These are phyloP conservation scores for Buathra laborator DNA, from an alignment of 2,888 invertebrate species.

Conservation along the genomic window DNA sequence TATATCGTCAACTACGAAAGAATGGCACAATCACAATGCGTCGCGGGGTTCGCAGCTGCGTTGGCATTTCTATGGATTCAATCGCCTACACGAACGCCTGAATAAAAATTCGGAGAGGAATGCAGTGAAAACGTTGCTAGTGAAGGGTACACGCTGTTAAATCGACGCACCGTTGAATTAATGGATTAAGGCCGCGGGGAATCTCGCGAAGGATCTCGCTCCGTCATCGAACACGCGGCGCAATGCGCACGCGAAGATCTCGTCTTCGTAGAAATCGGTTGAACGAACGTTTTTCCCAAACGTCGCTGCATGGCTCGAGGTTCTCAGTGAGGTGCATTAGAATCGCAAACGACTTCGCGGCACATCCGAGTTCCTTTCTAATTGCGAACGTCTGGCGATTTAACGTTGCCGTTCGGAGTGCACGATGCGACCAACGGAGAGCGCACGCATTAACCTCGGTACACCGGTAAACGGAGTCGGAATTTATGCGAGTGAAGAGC, in stretches of 20 bases:
- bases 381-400: conserved; percentile 58
- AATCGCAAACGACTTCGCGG: not conserved
- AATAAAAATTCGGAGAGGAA: conserved; percentile 10
- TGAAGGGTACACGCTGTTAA: conserved; percentile 1
- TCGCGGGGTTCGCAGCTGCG: not conserved
- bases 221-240: conserved; percentile 12
- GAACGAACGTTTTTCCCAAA: conserved; percentile 32
- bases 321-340: not conserved
- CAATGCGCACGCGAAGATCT: conserved; percentile 6
- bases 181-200: conserved; percentile 54
- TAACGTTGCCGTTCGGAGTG: not conserved
- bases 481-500: conserved; percentile 61
- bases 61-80: not conserved
- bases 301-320: conserved; percentile 8
- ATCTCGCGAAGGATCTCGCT: conserved; percentile 13
- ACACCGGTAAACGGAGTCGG: conserved; percentile 50
- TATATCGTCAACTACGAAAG: not conserved
- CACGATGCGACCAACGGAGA: not conserved
- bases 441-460: conserved; percentile 55
- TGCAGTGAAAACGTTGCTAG: conserved; percentile 33
- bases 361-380: conserved; percentile 61
- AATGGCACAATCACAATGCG: not conserved
- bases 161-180: conserved; percentile 37
- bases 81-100: not conserved
- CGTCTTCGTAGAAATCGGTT: conserved; percentile 45